Percentiles rank a stretch among this genome's conserved stretches.
Evolutionary conservation across 2,113 vertebrate genomes (phyloP).

Genomic region (Megatriorchis doriae): DNA sequence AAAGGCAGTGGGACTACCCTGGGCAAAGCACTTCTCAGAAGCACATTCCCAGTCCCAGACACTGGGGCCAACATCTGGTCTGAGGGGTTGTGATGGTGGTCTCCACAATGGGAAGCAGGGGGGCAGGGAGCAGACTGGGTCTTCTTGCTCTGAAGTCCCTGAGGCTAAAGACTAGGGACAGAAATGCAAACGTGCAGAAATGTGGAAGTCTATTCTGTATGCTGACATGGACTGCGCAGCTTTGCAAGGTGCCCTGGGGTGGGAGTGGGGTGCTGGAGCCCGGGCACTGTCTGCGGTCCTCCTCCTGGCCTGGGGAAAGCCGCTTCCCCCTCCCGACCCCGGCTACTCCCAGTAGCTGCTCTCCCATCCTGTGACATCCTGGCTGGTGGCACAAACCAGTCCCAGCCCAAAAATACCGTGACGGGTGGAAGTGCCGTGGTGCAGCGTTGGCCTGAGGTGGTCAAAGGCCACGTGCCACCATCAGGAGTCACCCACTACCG

Average conservation of each 20-base stretch:
- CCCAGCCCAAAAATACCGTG: neutral
- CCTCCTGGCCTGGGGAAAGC: neutral
- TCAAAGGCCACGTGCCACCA: neutral
- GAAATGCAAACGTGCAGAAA: neutral
- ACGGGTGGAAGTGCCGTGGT: neutral
- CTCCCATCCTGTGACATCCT: neutral
- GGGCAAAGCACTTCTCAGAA: neutral
- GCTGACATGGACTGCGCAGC: neutral
- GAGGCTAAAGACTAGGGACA: neutral
- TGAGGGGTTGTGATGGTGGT: neutral
- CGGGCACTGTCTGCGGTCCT: neutral
- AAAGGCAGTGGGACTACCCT: neutral
- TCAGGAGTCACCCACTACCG: neutral
- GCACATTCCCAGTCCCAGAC: neutral
- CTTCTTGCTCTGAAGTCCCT: neutral
- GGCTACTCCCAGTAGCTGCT: neutral
- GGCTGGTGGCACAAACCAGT: neutral
- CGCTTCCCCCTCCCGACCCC: neutral
- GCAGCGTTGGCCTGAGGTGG: neutral
- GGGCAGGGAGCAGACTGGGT: neutral
- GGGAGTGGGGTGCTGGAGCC: accelerated
- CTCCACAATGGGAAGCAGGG: neutral
- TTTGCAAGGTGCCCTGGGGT: neutral
- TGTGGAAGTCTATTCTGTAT: neutral
- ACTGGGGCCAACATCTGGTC: accelerated